Conservation (phyloP, 2,888 invertebrate species). For the Phragmatobia fuliginosa region DNA sequence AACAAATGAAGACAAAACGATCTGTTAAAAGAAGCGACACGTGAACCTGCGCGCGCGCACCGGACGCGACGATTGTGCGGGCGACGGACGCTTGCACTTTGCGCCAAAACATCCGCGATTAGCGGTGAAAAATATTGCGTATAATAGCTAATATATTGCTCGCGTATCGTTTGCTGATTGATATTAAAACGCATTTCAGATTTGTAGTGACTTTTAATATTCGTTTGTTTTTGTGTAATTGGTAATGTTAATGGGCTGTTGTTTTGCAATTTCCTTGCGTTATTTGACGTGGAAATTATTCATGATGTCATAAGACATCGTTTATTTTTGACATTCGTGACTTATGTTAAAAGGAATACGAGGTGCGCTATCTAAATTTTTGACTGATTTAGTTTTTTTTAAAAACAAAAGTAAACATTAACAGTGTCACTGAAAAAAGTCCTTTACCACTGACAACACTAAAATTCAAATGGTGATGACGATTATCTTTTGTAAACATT, state of each 20-base stretch:
- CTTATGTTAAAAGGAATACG: constrained; percentile 6
- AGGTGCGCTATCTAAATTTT: not conserved
- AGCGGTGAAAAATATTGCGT: constrained; percentile 65
- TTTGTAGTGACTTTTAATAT: constrained; percentile 16
- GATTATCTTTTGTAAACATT: too few species aligned
- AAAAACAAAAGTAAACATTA: not conserved
- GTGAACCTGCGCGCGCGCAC: constrained; percentile 50
- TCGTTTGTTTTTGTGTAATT: constrained; percentile 33
- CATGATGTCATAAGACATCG: not conserved
- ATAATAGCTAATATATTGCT: constrained; percentile 51
- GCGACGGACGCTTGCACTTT: constrained; percentile 60
- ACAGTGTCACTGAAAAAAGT: too few species aligned
- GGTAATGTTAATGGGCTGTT: constrained; percentile 27
- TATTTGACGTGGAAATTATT: constrained; percentile 9
- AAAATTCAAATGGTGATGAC: too few species aligned
- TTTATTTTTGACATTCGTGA: constrained; percentile 7
- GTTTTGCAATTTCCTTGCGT: constrained; percentile 23
- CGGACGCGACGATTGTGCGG: constrained; percentile 68
- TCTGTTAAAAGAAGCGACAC: constrained; percentile 50
- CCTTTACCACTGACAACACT: not conserved
- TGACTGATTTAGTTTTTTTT: not conserved
- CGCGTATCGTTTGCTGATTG: constrained; percentile 43
- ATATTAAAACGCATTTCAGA: constrained; percentile 46
- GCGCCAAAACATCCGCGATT: constrained; percentile 68
- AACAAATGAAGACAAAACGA: constrained; percentile 52